Evolutionary conservation across 1,140 invertebrate species (phyloP).

Genomic region (Aleiodes sp.): DNA sequence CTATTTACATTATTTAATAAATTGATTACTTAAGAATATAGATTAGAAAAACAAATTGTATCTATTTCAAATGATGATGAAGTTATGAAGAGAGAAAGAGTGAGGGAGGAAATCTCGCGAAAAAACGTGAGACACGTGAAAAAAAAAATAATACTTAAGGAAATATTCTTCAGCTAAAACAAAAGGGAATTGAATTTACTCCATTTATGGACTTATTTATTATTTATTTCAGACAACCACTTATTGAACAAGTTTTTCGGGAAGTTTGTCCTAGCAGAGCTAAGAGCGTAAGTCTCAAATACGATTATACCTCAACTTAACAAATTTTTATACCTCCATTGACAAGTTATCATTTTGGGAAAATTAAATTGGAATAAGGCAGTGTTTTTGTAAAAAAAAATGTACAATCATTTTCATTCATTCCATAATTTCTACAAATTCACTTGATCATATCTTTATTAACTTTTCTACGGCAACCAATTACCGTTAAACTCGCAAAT

Average conservation of each 20-base stretch:
- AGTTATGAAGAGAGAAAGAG: no score
- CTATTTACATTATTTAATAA: no score
- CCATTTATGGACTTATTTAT: slow-evolving; percentile 37
- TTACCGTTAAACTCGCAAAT: no score
- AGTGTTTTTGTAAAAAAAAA: slow-evolving; percentile 37
- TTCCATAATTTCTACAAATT: slow-evolving; percentile 24
- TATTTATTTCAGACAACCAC: slow-evolving; percentile 67
- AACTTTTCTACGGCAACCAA: background rate
- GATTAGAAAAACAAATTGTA: no score
- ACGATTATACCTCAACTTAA: slow-evolving; percentile 58
- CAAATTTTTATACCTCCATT: slow-evolving; percentile 55
- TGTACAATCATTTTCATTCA: background rate
- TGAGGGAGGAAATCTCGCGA: no score
- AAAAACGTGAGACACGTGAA: no score
- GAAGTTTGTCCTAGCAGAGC: slow-evolving; percentile 71
- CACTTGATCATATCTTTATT: background rate
- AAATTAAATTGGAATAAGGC: slow-evolving; percentile 47
- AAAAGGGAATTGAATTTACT: background rate
- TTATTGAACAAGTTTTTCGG: slow-evolving; percentile 72
- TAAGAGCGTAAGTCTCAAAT: slow-evolving; percentile 70
- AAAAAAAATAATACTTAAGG: no score
- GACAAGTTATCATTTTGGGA: slow-evolving; percentile 46
- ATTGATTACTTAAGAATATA: no score
- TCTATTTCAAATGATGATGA: no score
- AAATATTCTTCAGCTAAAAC: background rate